Evolutionary conservation across 2,113 vertebrate species (phyloP).

Genomic region (Nothobranchius furzeri): DNA sequence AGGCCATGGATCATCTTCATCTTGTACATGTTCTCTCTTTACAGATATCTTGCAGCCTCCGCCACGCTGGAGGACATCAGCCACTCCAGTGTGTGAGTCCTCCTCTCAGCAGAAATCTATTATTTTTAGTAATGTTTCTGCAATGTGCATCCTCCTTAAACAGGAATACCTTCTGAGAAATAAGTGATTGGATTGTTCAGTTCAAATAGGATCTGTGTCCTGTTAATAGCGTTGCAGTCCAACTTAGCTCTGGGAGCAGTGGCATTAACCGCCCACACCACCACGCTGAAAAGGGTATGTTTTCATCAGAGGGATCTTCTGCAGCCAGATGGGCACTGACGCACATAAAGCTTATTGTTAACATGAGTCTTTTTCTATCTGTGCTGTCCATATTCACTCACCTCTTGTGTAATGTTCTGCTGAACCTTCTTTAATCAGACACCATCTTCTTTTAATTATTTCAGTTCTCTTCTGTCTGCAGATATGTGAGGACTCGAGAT

Average conservation of each 20-base stretch:
- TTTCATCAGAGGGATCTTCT: slow-evolving; percentile 16
- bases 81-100: slow-evolving; percentile 83
- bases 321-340: slow-evolving; percentile 23
- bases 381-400: not conserved
- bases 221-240: slow-evolving; percentile 65
- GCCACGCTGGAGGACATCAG: slow-evolving; percentile 86
- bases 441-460: not conserved
- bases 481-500: slow-evolving; percentile 94
- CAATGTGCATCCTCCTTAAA: slow-evolving; percentile 10
- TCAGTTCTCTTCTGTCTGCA: slow-evolving; percentile 50
- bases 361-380: not conserved
- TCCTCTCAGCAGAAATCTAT: not conserved
- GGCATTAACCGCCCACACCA: slow-evolving; percentile 32
- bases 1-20: slow-evolving; percentile 12
- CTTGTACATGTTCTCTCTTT: slow-evolving; percentile 27
- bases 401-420: slow-evolving; percentile 13
- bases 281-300: slow-evolving; percentile 4
- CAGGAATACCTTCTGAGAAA: slow-evolving; percentile 37
- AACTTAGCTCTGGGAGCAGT: slow-evolving; percentile 52
- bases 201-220: slow-evolving; percentile 62
- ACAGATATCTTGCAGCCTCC: slow-evolving; percentile 86
- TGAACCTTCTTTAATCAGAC: not conserved
- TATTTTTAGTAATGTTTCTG: not conserved
- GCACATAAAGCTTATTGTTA: slow-evolving; percentile 15
- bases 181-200: slow-evolving; percentile 70